A percentile compares a stretch with the other conserved stretches of the same genome.
Conservation (phyloP, 2,888 invertebrate species). For the Thymelicus lineola region DNA sequence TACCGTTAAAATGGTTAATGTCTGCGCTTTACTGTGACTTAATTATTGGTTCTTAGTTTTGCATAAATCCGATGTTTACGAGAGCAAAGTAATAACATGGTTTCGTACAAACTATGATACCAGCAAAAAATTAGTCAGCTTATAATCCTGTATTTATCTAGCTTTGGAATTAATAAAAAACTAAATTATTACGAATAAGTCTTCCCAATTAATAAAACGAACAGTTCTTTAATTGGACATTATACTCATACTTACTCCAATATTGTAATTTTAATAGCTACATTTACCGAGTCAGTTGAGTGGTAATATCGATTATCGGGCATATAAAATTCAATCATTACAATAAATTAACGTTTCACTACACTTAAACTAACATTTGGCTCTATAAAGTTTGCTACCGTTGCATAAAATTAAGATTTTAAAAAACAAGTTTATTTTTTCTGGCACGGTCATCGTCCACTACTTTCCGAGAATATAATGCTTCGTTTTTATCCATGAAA, state of each 20-base stretch:
- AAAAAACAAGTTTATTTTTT: conserved; percentile 32
- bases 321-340: conserved; percentile 41
- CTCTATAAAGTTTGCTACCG: conserved; percentile 43
- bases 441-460: conserved; percentile 6
- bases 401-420: conserved; percentile 45
- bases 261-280: conserved; percentile 27
- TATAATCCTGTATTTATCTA: too few species aligned
- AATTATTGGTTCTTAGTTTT: conserved; percentile 17
- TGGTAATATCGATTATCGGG: conserved; percentile 35
- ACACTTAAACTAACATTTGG: conserved; percentile 24
- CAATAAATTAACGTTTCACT: conserved; percentile 42
- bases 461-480: conserved; percentile 1
- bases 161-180: too few species aligned
- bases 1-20: conserved; percentile 27
- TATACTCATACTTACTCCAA: conserved; percentile 8
- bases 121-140: too few species aligned
- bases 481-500: conserved; percentile 3
- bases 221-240: conserved; percentile 8
- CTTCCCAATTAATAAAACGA: conserved; percentile 3
- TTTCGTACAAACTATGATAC: too few species aligned
- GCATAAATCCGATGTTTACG: background rate
- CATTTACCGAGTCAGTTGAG: conserved; percentile 15
- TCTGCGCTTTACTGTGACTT: conserved; percentile 16
- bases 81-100: too few species aligned
- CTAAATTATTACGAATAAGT: too few species aligned